Base-by-base conservation (phyloP, 1,140 invertebrate species). In the Cyrtorhinus lividipennis region DNA sequence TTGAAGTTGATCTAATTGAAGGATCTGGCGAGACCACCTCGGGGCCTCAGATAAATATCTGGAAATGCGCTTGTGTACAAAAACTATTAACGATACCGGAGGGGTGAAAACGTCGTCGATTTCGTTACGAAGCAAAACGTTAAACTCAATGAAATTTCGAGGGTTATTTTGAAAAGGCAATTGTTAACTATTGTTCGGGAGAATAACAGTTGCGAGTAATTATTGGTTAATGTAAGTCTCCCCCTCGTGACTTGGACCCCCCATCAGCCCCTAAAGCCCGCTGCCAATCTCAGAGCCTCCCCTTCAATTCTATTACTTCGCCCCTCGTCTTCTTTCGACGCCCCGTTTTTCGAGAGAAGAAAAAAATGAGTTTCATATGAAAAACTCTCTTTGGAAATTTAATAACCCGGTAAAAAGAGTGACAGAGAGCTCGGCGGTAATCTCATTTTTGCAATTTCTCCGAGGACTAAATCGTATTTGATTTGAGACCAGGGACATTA, bases 301-400 rank as follows among this genome's bases (percentile, higher is more conserved):
- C 23, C 20, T n/a, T n/a, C 20, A 56, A 59, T 30, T 24, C 24
- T 20, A 30, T 59, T 59, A 30, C 26, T 30, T 25, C 24, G 26
- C 26, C 26, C 26, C 20, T 59, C 24, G 24, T 3, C 18, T 20
- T 59, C 24, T 12, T 3, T 24, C 23, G 12, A 12, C 24, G 5
- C 24, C 13, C 38, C 23, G 25, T 30, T 30, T 61, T 30, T 5
- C 10, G 20, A 53, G 18, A 38, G 48, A 53, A 22, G 20, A 53
- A 53, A 53, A 53, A 53, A 53, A 53, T 15, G 48, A 53, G 48
- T 53, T 53, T 53, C 48, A 53, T 53, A 53, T 53, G 48, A 53
- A 53, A 53, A 53, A 53, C 48, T 53, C 48, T 53, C 48, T 53
- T 53, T 53, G 48, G 48, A 53, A 53, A 53, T 53, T 53, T 53